Evolutionary conservation across 2,888 invertebrate genomes (phyloP), one percentile per base, ranked within the genome.

Genomic region (Gari tellinella): DNA sequence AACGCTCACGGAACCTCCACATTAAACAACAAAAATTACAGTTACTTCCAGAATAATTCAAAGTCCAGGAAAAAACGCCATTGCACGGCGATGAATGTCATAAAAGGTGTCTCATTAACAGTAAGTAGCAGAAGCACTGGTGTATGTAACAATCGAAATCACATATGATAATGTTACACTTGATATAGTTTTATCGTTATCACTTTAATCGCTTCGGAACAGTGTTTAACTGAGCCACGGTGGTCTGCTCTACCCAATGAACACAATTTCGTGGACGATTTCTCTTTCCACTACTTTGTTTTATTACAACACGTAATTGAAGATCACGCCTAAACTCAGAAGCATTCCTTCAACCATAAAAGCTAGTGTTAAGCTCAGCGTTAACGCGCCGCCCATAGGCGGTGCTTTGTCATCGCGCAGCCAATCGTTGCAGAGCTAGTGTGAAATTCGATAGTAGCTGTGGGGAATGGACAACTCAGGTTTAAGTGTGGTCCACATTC

Each of bases 211-310:
- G 63, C 31, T 51, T 55, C 55, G 60, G 58, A 69, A 58, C 43
- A 45, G 55, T 63, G 57, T 52, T 57, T 51, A 43, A 53, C 15
- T 55, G 53, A 69, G 17, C 60, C 70, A 64, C 66, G 78, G 73
- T 78, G 78, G 78, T 78, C 78, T 57, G 45, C 26, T 37, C 21
- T 58, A 43, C 58, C 64, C 68, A 73, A 58, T 79, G 79, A 74
- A 62, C 79, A 65, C 74, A 51, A 79, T 79, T 79, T 79, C 74
- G 64, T 64, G 79, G 72, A 64, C 79, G 74, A 79, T 75, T 79
- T 79, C 79, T 65, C 56, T 58, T 79, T 79, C 79, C 79, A 79
- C 79, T 65, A 68, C 72, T 72, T 79, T 79, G 79, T 79, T 79
- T 79, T 79, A 79, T 79, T 79, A 68, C 73, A 75, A 57, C 61